Conservation (phyloP, 92 coral and sea anemone species). For the Epizoanthus illoricatus region DNA sequence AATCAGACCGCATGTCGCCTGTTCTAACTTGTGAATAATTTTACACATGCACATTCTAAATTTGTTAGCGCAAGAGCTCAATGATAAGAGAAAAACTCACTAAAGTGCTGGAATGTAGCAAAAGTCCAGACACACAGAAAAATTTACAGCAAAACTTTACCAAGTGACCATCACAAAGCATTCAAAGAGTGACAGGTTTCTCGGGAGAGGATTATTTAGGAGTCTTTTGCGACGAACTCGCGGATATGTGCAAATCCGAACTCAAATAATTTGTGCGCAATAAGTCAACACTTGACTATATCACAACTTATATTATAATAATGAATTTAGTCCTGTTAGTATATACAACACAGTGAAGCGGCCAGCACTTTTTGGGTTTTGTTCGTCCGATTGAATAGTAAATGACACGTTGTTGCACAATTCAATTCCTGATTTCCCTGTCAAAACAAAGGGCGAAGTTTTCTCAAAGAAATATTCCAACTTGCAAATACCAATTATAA, state of each 20-base stretch:
- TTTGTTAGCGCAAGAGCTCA: too few species aligned
- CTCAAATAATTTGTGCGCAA: background rate
- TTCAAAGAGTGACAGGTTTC: background rate
- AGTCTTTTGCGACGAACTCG: background rate
- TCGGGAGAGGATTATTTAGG: background rate
- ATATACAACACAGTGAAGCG: too few species aligned
- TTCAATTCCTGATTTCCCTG: too few species aligned
- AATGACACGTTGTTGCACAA: too few species aligned
- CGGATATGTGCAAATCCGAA: background rate
- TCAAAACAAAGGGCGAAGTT: too few species aligned
- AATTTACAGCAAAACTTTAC: background rate
- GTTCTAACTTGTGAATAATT: background rate
- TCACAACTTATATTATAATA: background rate
- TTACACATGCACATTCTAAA: background rate
- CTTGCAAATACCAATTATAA: too few species aligned
- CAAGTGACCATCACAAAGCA: background rate
- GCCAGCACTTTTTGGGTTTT: too few species aligned
- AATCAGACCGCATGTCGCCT: too few species aligned
- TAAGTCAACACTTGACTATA: background rate
- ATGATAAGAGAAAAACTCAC: background rate
- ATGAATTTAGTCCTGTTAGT: background rate
- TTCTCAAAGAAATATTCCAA: too few species aligned
- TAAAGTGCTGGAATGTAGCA: background rate
- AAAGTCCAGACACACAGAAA: background rate
- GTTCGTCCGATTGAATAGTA: too few species aligned